Base-by-base conservation (phyloP, 2,888 invertebrate genomes). In the Oeneis ivallda region DNA sequence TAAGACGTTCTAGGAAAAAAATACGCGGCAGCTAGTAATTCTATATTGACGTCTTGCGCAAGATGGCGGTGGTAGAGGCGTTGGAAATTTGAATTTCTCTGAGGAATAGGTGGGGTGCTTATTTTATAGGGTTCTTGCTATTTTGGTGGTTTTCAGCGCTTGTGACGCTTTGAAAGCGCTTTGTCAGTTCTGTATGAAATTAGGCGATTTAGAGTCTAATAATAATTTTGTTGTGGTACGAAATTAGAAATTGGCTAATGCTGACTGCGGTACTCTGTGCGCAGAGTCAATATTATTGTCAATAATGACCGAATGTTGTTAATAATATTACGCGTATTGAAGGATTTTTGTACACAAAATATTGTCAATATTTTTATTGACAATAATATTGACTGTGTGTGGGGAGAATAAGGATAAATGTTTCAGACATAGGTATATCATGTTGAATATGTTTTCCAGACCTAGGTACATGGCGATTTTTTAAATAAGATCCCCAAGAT, bases 31-130 rank as follows among this genome's bases (percentile, higher is more conserved):
- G 80, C 85, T 87, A 88, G 87, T 88, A 86, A 87, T 86, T 89
- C 88, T 87, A 84, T 87, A 89, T 88, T 87, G 90, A 87, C 89
- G 89, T 91, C 91, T 91, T 90, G 84, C 84, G 80, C 91, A 91
- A 91, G 87, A 91, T 91, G 91, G 91, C 90, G 90, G 86, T 76
- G 78, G 78, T 75, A 83, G 81, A 83, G 87, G 89, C 87, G 88
- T 88, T 89, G 85, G 85, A 81, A 88, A 87, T 90, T 91, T 84
- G 85, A 90, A 89, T 89, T 89, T 89, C 90, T 89, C 89, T 71
- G 83, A 88, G 90, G 88, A 89, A 88, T 88, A 87, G 83, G 83
- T 84, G 85, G 85, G 89, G 83, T 86, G 82, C 81, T 79, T 80
- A 79, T 81, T 81, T 77, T 75, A 75, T 76, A 73, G 77, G 76